Percentiles rank a stretch among this genome's conserved stretches.
Evolutionary conservation across 2,888 invertebrate genomes (phyloP).

Genomic region (Buathra laborator): DNA sequence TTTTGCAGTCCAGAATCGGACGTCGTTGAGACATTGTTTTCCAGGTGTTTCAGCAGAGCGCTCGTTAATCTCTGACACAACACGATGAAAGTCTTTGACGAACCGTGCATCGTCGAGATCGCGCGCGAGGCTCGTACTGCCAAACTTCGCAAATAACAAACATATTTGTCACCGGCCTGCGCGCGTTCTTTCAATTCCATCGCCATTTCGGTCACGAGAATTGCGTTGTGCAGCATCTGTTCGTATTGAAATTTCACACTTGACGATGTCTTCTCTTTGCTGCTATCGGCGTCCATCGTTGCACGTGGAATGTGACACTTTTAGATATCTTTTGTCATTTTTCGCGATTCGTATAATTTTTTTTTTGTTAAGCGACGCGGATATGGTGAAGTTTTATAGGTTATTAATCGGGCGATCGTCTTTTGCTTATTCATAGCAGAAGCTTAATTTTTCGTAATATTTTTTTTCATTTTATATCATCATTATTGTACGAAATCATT

Average conservation of each 20-base stretch:
- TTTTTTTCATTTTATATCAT: no score
- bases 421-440: neutral
- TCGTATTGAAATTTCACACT: constrained; percentile 23
- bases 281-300: neutral
- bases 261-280: neutral
- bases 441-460: no score
- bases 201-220: constrained; percentile 29
- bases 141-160: constrained; percentile 82
- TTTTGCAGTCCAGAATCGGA: constrained; percentile 65
- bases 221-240: constrained; percentile 24
- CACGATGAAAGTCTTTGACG: constrained; percentile 76
- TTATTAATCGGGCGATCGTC: neutral
- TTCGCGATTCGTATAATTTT: constrained; percentile 17
- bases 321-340: constrained; percentile 16
- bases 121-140: constrained; percentile 82
- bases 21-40: constrained; percentile 61
- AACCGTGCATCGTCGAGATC: constrained; percentile 80
- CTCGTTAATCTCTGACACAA: constrained; percentile 82
- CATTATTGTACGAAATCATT: no score
- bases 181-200: constrained; percentile 63
- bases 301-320: neutral
- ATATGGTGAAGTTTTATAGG: neutral
- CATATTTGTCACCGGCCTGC: constrained; percentile 83
- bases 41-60: constrained; percentile 74
- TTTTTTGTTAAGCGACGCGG: neutral